Evolutionary conservation across 2,888 invertebrate species (phyloP).

Genomic region (Arge pagana): DNA sequence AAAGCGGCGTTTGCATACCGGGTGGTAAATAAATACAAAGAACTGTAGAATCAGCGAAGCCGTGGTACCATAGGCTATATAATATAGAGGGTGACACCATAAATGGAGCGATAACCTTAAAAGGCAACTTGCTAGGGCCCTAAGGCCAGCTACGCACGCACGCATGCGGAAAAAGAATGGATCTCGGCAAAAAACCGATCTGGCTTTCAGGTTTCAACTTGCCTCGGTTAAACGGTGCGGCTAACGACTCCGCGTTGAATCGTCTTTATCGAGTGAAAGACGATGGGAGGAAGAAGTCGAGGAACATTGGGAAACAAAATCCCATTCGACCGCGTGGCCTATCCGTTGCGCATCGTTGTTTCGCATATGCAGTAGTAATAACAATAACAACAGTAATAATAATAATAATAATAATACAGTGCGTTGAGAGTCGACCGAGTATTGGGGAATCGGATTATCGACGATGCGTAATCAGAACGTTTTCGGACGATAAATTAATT

Average conservation of each 20-base stretch:
- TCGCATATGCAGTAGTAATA: too few relatives aligned
- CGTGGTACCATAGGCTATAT: constrained; percentile 17
- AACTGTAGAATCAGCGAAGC: constrained; percentile 10
- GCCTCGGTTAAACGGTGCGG: constrained; percentile 5
- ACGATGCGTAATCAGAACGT: too few relatives aligned
- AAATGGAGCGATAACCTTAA: constrained; percentile 44
- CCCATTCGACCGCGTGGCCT: too few relatives aligned
- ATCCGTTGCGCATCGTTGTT: too few relatives aligned
- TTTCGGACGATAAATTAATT: too few relatives aligned
- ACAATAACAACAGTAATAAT: too few relatives aligned
- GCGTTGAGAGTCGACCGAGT: too few relatives aligned
- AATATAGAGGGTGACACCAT: constrained; percentile 33
- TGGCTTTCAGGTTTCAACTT: constrained; percentile 16
- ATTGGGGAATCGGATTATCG: too few relatives aligned
- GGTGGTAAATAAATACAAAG: constrained; percentile 21
- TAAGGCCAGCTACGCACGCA: constrained; percentile 26
- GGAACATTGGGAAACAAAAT: too few relatives aligned
- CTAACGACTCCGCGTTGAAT: constrained; percentile 3
- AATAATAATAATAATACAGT: too few relatives aligned
- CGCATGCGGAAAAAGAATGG: constrained; percentile 26
- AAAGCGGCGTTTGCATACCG: constrained; percentile 19
- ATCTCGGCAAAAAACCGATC: constrained; percentile 21
- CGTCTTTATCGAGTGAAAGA: too few relatives aligned
- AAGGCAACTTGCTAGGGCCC: constrained; percentile 43
- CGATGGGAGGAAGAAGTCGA: too few relatives aligned